phyloP scores from a whole-genome alignment of 2,888 invertebrate species.

The Cotesia congregata region DNA sequence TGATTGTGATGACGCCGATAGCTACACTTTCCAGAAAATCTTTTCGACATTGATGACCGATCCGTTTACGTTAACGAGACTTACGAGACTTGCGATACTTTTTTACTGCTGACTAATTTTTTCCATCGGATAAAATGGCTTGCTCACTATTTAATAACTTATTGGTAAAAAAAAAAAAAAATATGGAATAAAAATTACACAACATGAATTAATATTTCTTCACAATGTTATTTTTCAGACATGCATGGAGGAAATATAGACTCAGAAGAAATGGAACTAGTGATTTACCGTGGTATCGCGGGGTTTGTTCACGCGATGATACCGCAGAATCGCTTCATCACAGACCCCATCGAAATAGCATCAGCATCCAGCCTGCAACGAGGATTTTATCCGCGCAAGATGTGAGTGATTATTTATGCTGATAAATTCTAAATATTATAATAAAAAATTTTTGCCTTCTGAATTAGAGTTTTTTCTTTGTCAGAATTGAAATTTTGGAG shows the following conservation, averaged over 20 bases:
- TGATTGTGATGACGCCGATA: conserved; percentile 43
- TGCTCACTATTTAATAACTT: neutral
- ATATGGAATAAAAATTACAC: too few species aligned
- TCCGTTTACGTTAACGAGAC: conserved; percentile 13
- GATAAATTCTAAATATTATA: conserved; percentile 25
- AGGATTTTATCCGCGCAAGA: conserved; percentile 66
- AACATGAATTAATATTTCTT: too few species aligned
- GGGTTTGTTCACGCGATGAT: conserved; percentile 62
- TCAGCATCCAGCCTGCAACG: conserved; percentile 62
- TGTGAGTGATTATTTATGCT: conserved; percentile 57
- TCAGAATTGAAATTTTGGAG: neutral
- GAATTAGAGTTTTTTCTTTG: neutral
- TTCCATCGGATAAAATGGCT: neutral
- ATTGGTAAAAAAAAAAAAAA: neutral
- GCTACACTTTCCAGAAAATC: neutral
- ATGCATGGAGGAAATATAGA: conserved; percentile 73
- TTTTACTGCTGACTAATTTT: neutral
- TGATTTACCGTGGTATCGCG: conserved; percentile 64
- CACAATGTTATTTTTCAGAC: conserved; percentile 62
- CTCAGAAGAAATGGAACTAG: conserved; percentile 69
- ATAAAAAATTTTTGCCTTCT: too few species aligned
- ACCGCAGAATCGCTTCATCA: conserved; percentile 63
- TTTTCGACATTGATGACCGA: neutral
- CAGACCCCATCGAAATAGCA: conserved; percentile 60
- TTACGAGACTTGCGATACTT: neutral